A percentile compares a stretch with the other conserved stretches of the same genome.
Evolutionary conservation across 2,113 vertebrate genomes (phyloP).

Genomic region (Myotis lucifugus): DNA sequence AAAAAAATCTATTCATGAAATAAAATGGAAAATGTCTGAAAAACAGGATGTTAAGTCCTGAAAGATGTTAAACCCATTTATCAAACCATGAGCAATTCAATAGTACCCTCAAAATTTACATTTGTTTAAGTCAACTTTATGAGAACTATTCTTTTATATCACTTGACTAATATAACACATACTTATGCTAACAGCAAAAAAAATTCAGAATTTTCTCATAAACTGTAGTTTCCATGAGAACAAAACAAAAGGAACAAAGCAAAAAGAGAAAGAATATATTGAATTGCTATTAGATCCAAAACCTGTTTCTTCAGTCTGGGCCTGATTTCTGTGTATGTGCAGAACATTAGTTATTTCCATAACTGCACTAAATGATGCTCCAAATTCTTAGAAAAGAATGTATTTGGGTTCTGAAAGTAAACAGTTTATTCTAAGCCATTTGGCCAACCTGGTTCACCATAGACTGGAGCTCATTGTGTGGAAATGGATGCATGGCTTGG

Average conservation of each 20-base stretch:
- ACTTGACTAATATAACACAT: not conserved
- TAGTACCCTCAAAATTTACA: not conserved
- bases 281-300: not conserved
- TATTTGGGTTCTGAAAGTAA: not conserved
- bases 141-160: not conserved
- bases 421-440: not conserved
- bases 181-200: not conserved
- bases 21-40: slow-evolving; percentile 8
- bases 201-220: slow-evolving; percentile 30
- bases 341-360: not conserved
- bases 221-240: slow-evolving; percentile 19
- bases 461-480: not conserved
- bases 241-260: not conserved
- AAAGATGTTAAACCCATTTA: slow-evolving; percentile 23
- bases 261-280: not conserved
- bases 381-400: not conserved
- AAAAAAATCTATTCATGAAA: not conserved
- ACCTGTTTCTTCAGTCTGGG: not conserved
- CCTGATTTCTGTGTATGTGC: not conserved
- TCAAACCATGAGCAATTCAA: not conserved
- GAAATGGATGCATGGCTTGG: not conserved
- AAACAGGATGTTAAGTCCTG: not conserved
- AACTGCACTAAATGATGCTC: not conserved
- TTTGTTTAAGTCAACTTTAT: not conserved
- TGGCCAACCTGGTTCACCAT: not conserved